Percentiles rank a stretch among this genome's conserved stretches.
Evolutionary conservation across 2,888 invertebrate genomes (phyloP).

Genomic region (Terebella lapidaria): DNA sequence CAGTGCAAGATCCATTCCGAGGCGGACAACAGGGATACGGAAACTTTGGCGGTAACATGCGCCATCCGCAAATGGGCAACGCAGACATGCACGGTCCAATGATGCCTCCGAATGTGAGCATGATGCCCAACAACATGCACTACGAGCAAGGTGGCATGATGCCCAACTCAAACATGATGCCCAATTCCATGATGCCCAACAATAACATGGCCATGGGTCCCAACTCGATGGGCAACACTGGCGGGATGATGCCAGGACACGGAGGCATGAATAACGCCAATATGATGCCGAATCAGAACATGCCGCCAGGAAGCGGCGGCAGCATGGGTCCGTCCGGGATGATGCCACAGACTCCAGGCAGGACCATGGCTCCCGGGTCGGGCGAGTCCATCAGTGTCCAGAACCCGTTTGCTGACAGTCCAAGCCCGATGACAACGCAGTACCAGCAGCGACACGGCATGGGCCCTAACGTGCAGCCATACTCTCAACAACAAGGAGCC

Average conservation of each 20-base stretch:
- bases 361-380: background rate
- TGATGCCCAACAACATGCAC: conserved; percentile 8
- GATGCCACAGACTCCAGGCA: background rate
- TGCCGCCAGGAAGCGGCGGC: background rate
- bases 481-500: background rate
- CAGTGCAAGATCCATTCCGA: background rate
- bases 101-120: conserved; percentile 15
- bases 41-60: background rate
- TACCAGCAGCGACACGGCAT: background rate
- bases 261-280: background rate
- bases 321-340: background rate
- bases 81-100: conserved; percentile 9
- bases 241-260: background rate
- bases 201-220: background rate
- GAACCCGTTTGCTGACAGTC: background rate
- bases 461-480: background rate
- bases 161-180: background rate
- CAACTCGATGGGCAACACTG: background rate
- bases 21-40: background rate
- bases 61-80: background rate
- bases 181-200: background rate
- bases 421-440: background rate
- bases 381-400: background rate
- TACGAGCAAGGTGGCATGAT: conserved; percentile 5
- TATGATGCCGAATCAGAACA: background rate